Base-by-base conservation (phyloP, 2,113 vertebrate species). In the Cebidichthys violaceus region DNA sequence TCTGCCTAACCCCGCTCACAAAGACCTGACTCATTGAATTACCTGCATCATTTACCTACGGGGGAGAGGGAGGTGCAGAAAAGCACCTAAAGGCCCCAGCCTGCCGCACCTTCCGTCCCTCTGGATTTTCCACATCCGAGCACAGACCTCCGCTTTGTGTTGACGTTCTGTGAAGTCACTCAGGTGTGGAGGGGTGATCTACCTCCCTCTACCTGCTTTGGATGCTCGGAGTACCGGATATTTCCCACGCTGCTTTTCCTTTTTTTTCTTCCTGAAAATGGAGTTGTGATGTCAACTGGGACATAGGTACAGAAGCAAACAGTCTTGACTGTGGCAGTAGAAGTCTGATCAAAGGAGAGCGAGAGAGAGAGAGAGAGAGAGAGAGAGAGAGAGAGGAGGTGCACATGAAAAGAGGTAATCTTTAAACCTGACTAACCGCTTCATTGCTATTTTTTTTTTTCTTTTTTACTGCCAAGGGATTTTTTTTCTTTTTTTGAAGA, bases 121-220 rank as follows among this genome's bases (percentile, higher is more conserved):
- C 2, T 22, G 87, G 84, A 82, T 86, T 91, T 88, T 91, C 82
- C 86, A 84, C 50, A 35, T 70, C 67, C 3, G 24, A 88, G 66
- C 71, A 88, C 70, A 88, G 83, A 85, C 33, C 70, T 77, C n/a
- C 1, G 41, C 86, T 87, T 84, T 90, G 82, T 87, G 71, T 65
- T 87, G 84, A 70, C 43, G 2, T 69, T 67, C 33, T 82, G 60
- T 89, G 76, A 79, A 86, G 50, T 77, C 73, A 64, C 41, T 75
- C 69, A 74, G 70, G 41, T 82, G 76, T 39, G 20, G 73, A 52
- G 43, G 72, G 74, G 50, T 57, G 66, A 76, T 82, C 68, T 76
- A 43, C 43, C 33, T 66, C 73, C 75, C 61, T 75, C 27, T 74
- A 64, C 61, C 61, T 82, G 64, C 60, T 77, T 85, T 72, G 77